Conservation (phyloP, 2,113 vertebrate species). For the Capreolus pygargus region DNA sequence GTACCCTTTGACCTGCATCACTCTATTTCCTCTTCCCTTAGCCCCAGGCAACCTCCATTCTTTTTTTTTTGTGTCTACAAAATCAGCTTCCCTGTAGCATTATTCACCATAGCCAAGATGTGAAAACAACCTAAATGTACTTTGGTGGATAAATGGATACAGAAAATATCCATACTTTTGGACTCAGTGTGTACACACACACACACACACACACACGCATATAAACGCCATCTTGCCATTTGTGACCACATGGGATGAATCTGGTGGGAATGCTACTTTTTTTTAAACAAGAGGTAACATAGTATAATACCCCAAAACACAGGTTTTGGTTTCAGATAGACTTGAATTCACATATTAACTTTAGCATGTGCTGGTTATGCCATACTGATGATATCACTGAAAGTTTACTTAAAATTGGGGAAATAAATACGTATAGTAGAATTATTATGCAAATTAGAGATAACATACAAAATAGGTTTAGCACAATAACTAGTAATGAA, state of each 20-base stretch:
- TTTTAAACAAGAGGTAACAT: neutral
- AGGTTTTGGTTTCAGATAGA: neutral
- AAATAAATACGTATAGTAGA: neutral
- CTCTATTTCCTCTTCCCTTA: neutral
- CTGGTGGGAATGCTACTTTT: neutral
- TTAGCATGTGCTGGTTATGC: neutral
- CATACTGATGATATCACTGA: neutral
- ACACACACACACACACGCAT: neutral
- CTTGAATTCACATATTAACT: neutral
- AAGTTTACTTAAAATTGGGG: neutral
- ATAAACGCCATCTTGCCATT: neutral
- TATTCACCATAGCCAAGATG: neutral
- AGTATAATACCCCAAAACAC: neutral
- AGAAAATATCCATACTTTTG: neutral
- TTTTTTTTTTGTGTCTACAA: neutral
- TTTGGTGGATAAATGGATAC: neutral
- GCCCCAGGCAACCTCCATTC: neutral
- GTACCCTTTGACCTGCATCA: neutral
- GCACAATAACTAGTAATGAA: neutral
- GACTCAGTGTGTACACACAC: neutral
- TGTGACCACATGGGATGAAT: neutral
- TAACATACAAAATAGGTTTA: slow-evolving; percentile 12
- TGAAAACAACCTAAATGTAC: neutral
- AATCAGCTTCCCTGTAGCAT: neutral
- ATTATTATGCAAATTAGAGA: neutral